A percentile compares a stretch with the other conserved stretches of the same genome.
phyloP scores from a whole-genome alignment of 2,797 vertebrate genomes.

The Chelon auratus region DNA sequence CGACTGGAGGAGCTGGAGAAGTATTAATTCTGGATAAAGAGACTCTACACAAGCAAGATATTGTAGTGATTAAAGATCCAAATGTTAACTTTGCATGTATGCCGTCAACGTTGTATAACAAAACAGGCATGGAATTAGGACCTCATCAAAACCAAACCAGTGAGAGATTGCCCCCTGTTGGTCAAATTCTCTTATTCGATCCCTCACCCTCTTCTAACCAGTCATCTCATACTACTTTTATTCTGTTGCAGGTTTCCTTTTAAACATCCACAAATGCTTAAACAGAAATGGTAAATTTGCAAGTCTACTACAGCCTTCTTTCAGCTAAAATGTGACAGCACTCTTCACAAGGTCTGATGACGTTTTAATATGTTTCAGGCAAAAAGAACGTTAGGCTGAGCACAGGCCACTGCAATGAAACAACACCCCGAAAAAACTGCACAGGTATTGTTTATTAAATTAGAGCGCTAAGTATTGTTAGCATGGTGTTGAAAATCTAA shows the following conservation, averaged over 20 bases:
- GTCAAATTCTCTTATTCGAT: constrained; percentile 1
- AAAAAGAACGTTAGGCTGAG: rapidly evolving
- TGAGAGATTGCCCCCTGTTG: constrained; percentile 53
- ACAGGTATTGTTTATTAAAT: constrained; percentile 13
- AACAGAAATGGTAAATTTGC: neutral
- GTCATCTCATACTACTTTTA: neutral
- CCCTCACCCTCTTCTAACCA: neutral
- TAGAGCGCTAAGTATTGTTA: too few relatives aligned
- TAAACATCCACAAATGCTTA: neutral
- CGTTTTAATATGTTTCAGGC: constrained; percentile 33
- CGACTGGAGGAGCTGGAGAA: rapidly evolving
- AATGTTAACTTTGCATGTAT: rapidly evolving
- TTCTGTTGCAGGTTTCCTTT: constrained; percentile 7
- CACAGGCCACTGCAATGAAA: rapidly evolving
- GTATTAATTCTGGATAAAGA: rapidly evolving
- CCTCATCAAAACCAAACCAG: neutral
- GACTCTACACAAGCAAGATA: constrained; percentile 3
- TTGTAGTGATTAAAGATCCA: rapidly evolving
- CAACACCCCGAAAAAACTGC: rapidly evolving
- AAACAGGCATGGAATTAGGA: neutral
- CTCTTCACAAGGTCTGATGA: neutral
- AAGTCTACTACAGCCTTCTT: neutral
- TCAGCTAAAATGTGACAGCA: neutral
- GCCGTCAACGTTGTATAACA: rapidly evolving
- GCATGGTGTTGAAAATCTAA: neutral